Conservation (phyloP, 2,888 invertebrate species). For the Eudemis profundana region DNA sequence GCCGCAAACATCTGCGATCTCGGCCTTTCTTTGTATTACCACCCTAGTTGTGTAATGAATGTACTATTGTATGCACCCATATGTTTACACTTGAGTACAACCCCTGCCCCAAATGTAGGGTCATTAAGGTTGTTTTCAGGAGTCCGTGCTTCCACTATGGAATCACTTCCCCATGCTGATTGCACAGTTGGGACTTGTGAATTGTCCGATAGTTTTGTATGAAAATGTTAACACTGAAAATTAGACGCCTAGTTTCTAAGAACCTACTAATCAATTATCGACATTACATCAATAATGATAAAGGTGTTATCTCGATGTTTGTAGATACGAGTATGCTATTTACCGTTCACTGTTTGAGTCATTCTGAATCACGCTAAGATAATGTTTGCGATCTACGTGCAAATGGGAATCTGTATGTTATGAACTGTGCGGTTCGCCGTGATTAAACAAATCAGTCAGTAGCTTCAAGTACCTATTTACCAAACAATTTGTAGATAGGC, state of each 20-base stretch:
- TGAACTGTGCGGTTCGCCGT: slow-evolving; percentile 21
- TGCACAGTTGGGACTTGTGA: too few species aligned
- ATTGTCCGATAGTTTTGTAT: too few species aligned
- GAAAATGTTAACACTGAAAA: neutral
- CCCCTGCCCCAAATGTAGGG: too few species aligned
- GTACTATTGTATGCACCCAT: too few species aligned
- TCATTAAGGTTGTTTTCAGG: too few species aligned
- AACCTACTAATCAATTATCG: neutral
- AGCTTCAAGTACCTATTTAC: neutral
- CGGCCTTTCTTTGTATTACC: too few species aligned
- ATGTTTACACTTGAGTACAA: too few species aligned
- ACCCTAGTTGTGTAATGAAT: too few species aligned
- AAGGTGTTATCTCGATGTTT: slow-evolving; percentile 16
- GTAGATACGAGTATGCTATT: neutral
- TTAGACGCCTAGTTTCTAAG: neutral
- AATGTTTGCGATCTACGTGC: slow-evolving; percentile 34
- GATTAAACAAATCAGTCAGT: slow-evolving; percentile 2
- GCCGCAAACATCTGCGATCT: too few species aligned
- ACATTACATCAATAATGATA: neutral
- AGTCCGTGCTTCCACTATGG: too few species aligned
- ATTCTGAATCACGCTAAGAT: slow-evolving; percentile 33
- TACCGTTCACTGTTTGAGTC: slow-evolving; percentile 36
- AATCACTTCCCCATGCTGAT: too few species aligned
- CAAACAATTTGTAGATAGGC: neutral
- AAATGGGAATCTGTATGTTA: slow-evolving; percentile 22